Evolutionary conservation across 2,888 invertebrate species (phyloP), one percentile per base, ranked within the genome.

Genomic region (Microctonus aethiopoides): DNA sequence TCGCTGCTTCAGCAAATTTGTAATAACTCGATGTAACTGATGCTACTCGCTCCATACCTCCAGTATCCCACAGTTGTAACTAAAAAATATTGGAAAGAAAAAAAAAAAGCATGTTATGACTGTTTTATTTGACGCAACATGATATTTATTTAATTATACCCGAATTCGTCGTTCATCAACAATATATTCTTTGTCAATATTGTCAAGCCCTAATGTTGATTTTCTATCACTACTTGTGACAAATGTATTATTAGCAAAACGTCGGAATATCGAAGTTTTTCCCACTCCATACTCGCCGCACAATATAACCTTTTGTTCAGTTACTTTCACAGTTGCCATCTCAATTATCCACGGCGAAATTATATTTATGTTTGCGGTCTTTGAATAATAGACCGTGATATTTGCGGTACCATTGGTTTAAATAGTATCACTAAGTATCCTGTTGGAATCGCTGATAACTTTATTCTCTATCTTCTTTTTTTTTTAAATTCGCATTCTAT

Each of bases 261-360:
- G 90, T 68, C 97, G 91, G 86, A 98, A 98, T 77, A 97, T 88
- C 24, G 97, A 97, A 85, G 95, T 96, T 88, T 98, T 98, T 41
- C 98, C 97, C 24, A 97, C 97, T 68, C 97, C 97, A 88, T 95
- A 98, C 89, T 98, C 97, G 51, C 98, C 97, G 87, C 96, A 96
- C 71, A 98, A 89, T 82, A 98, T 97, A 41, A 98, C 93, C 90
- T 97, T 97, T 80, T 94, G 92, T 80, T 94, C 94, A 26, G 95
- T 95, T 78, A 93, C 91, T 87, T 92, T 93, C 68, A 94, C 91
- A 80, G 93, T 91, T 83, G 95, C 95, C 95, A 95, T 95, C 22
- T 67, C 29, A 20, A 7, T 26, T 54, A 54, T 54, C 1, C n/a
- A n/a, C 2, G n/a, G n/a, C n/a, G n/a, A 39, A n/a, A 46, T 46